Evolutionary conservation across 2,888 invertebrate species (phyloP).

Genomic region (Eristalinus aeneus): DNA sequence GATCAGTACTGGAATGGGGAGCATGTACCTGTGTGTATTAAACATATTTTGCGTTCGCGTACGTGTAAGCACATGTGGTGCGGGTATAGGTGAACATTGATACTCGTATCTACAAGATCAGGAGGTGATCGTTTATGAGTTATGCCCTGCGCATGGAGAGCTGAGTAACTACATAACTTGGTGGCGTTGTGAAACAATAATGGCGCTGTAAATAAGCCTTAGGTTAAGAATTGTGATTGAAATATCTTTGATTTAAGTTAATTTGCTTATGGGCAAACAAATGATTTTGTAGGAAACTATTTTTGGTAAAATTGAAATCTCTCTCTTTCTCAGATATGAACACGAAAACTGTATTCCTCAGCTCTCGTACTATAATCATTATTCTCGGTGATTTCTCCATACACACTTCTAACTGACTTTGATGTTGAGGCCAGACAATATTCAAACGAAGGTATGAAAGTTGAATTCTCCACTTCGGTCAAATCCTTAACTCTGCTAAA

Average conservation of each 20-base stretch:
- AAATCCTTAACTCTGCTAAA: no score
- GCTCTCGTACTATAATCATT: no score
- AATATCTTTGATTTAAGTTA: neutral
- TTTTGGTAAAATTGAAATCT: no score
- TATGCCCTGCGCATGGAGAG: constrained; percentile 8
- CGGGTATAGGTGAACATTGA: neutral
- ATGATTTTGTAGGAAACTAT: no score
- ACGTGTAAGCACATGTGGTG: neutral
- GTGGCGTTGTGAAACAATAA: neutral
- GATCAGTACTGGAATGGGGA: constrained; percentile 46
- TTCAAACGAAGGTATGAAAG: no score
- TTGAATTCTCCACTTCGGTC: no score
- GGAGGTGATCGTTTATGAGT: constrained; percentile 20
- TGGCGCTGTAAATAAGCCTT: neutral
- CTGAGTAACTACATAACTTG: neutral
- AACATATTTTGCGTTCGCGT: neutral
- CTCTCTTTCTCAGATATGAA: no score
- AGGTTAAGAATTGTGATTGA: neutral
- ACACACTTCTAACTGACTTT: no score
- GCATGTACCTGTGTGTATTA: constrained; percentile 38
- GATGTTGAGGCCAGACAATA: no score
- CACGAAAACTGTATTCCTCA: no score
- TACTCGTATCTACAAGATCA: constrained; percentile 27
- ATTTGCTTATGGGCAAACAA: no score
- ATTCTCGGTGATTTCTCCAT: no score